Evolutionary conservation across 92 coral and sea anemone species (phyloP).

Genomic region (Micromussa lordhowensis): DNA sequence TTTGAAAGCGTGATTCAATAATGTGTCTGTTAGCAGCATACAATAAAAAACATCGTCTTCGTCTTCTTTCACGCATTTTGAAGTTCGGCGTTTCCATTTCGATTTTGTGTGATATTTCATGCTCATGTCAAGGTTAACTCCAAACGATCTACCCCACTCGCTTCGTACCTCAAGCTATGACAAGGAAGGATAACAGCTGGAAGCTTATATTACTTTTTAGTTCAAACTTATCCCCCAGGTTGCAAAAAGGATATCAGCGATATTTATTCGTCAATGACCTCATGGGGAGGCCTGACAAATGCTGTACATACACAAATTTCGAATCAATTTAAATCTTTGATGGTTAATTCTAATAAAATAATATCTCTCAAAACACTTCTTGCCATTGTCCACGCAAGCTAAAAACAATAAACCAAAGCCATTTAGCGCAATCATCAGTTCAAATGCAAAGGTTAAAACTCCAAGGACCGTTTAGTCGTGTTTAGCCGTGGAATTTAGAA

Average conservation of each 20-base stretch:
- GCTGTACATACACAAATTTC: background rate
- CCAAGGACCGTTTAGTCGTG: background rate
- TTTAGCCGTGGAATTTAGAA: background rate
- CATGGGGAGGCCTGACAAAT: background rate
- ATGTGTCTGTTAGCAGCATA: background rate
- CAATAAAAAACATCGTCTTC: no score
- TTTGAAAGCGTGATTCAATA: background rate
- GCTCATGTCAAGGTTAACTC: background rate
- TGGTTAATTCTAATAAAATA: background rate
- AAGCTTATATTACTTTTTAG: background rate
- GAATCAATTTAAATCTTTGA: background rate
- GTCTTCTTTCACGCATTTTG: background rate
- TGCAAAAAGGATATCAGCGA: background rate
- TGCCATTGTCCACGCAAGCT: background rate
- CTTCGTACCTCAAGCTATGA: slow-evolving; percentile 21
- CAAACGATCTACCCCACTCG: background rate
- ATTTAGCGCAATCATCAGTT: background rate
- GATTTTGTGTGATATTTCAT: background rate
- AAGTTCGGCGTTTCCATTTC: background rate
- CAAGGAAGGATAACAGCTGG: slow-evolving; percentile 32
- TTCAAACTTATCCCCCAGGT: slow-evolving; percentile 14
- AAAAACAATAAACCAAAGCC: background rate
- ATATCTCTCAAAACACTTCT: background rate
- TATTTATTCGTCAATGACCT: background rate
- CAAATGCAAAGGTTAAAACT: background rate